Base-by-base conservation (phyloP, 1,140 invertebrate genomes). In the Formica selysi region DNA sequence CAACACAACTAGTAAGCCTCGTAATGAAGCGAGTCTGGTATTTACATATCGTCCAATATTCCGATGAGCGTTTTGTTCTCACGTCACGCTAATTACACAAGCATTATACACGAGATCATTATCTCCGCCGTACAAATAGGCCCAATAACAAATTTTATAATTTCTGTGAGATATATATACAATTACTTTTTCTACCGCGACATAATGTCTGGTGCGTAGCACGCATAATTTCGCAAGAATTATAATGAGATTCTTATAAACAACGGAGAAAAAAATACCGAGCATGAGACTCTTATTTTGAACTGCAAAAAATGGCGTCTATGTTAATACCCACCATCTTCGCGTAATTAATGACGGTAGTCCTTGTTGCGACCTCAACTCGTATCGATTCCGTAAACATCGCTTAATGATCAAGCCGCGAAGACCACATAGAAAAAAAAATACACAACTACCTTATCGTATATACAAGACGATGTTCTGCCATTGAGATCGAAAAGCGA, bases 131-230 rank as follows among this genome's bases (percentile, higher is more conserved):
- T 8, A 54, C 62, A 29, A 51, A 22, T 4, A 83, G 59, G 16
- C 11, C 11, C 67, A 32, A 22, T 74, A 76, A 73, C 68, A 29
- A 83, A 83, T 83, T 76, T 76, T 83, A 59, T 83, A 76, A 74
- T 62, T 61, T 8, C n/a, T 19, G 10, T 22, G 22, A 78, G 44
- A 68, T 16, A 16, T 44, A 51, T 19, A 8, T 41, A 11, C n/a
- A 73, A 81, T 71, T 73, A 76, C 13, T 41, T 74, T 74, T 36
- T 74, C 51, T 32, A 36, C 1, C 10, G 22, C 6, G 19, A 57
- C 11, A 59, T 74, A 61, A 44, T 26, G n/a, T 32, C 11, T 11
- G 36, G 5, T 36, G 54, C 22, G 7, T n/a, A 71, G 32, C 48
- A 26, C 65, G 36, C n/a, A 51, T 8, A 76, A 76, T 83, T 76